Evolutionary conservation across 2,113 vertebrate genomes (phyloP).

Genomic region (Copsychus sechellarum): DNA sequence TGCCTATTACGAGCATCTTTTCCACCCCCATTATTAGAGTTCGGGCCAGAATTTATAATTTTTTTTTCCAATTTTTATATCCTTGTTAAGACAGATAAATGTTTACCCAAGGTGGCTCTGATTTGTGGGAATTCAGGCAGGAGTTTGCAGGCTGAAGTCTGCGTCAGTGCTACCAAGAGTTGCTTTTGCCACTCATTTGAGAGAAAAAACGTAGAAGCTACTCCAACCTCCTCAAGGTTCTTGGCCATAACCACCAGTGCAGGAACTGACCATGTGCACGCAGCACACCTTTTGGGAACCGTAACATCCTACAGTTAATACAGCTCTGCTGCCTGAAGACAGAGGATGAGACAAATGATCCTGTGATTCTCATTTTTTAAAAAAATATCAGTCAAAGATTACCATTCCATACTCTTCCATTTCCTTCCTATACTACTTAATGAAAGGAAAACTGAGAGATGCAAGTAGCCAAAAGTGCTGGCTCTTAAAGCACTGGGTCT

Average conservation of each 20-base stretch:
- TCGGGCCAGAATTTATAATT: neutral
- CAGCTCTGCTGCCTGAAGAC: neutral
- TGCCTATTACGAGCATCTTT: neutral
- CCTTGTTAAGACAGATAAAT: neutral
- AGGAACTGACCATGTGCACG: rapidly evolving
- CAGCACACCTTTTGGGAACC: neutral
- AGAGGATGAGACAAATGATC: neutral
- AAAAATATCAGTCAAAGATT: neutral
- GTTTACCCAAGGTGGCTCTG: neutral
- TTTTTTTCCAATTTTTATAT: neutral
- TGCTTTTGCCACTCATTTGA: neutral
- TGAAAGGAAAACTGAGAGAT: neutral
- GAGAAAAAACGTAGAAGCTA: neutral
- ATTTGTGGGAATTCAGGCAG: neutral
- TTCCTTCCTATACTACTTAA: neutral
- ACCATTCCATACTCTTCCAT: neutral
- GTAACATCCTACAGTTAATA: neutral
- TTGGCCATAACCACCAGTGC: neutral
- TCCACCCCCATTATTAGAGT: neutral
- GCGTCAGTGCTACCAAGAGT: rapidly evolving
- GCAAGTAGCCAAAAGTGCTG: neutral
- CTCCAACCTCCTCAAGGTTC: neutral
- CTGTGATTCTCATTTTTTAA: neutral
- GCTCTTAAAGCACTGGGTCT: neutral
- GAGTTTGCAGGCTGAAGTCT: neutral